phyloP scores from a whole-genome alignment of 1,140 invertebrate species.

The Globodera rostochiensis region DNA sequence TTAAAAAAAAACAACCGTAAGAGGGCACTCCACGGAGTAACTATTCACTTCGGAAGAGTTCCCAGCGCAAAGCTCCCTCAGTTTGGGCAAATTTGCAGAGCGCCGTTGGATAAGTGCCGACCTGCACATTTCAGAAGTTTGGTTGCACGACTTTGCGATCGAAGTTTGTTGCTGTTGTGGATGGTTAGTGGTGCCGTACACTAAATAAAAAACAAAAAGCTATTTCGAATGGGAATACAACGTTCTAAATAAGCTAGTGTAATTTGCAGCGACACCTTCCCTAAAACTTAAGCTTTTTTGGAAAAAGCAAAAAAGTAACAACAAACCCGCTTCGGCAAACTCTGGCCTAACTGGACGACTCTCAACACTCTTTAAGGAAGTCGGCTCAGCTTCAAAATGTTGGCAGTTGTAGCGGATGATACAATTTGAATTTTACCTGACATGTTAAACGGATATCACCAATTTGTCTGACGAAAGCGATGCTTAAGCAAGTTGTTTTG shows the following conservation, averaged over 20 bases:
- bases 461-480: background rate
- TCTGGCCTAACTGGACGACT: conserved; percentile 15
- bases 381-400: background rate
- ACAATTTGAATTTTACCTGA: background rate
- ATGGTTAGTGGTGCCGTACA: background rate
- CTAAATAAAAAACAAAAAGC: conserved; percentile 9
- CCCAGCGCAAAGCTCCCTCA: conserved; percentile 47
- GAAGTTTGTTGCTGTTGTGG: background rate
- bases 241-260: background rate
- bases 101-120: conserved; percentile 60
- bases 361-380: background rate
- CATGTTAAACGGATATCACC: background rate
- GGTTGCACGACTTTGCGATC: background rate
- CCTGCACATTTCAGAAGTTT: conserved; percentile 42
- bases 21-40: conserved; percentile 10
- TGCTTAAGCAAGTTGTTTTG: background rate
- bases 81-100: conserved; percentile 57
- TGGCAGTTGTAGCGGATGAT: background rate
- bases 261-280: background rate
- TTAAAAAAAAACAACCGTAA: background rate
- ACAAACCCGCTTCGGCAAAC: conserved; percentile 39
- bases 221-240: background rate
- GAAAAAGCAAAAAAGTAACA: background rate
- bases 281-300: background rate
- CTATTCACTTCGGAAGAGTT: conserved; percentile 26